Evolutionary conservation across 37 sponge, comb jelly and placozoan species (phyloP), one percentile per base, ranked within the genome.

Genomic region (Eunapius fragilis): DNA sequence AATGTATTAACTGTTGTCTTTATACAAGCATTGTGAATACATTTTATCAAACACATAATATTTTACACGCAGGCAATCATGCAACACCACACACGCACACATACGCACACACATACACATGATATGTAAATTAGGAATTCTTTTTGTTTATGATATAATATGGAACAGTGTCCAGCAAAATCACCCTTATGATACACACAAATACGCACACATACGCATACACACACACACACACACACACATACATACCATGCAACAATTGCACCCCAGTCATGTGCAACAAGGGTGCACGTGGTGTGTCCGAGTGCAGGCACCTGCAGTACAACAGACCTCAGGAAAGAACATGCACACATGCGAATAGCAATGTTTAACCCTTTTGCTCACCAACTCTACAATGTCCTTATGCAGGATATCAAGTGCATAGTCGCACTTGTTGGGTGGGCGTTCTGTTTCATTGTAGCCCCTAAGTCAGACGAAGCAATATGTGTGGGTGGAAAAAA

Each of bases 221-320:
- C 69, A 34, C 35, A 9, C 31, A 12, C 58, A 6, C 37, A 6
- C 31, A 41, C 31, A n/a, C 36, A 82, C 25, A 28, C 32, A 47
- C 75, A 85, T 17, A 25, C 23, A n/a, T 38, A 90, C 96, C 96
- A 95, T 27, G 91, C 93, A 24, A 95, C 24, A 26, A 87, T 72
- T 31, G 93, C 96, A 25, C 96, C 96, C 96, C 96, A 95, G 75
- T 95, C 95, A 48, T 95, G 95, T 26, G 90, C 95, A 34, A 92
- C 92, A 58, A 95, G 75, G 72, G 67, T 87, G 48, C 95, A 95
- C 68, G 86, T 89, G 68, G 80, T 32, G 69, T 88, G 73, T 2
- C 90, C 86, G 24, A 94, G 74, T 3, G 80, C 71, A 34, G 70
- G 49, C 23, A 86, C 80, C 80, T 80, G 34, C 9, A 33, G 81